These are phyloP conservation scores for Amphiduros pacificus DNA, from an alignment of 2,888 invertebrate genomes.

Conservation along the genomic window DNA sequence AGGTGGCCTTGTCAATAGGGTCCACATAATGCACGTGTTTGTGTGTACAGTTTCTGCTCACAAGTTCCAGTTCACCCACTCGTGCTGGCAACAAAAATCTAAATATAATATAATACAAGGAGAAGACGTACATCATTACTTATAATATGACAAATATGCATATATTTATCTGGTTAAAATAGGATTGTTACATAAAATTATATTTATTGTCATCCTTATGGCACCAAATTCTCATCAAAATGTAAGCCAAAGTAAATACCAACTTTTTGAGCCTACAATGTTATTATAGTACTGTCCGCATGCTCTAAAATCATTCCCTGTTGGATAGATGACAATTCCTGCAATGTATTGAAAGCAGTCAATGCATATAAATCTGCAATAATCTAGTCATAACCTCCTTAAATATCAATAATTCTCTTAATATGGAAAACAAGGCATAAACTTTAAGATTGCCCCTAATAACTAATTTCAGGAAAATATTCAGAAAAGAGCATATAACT, in stretches of 20 bases:
- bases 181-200: neutral
- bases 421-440: no score
- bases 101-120: neutral
- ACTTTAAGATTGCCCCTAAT: no score
- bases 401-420: no score
- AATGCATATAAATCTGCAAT: neutral
- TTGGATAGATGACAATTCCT: neutral
- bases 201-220: neutral
- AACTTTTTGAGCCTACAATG: constrained; percentile 9
- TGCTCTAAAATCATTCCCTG: neutral
- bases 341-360: neutral
- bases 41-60: neutral
- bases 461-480: no score
- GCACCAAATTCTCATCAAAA: neutral
- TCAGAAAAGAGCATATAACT: no score
- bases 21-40: neutral
- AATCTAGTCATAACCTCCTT: no score
- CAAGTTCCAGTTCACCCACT: neutral
- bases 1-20: constrained; percentile 7
- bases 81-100: neutral
- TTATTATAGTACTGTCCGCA: constrained; percentile 5
- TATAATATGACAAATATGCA: neutral
- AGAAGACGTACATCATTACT: neutral
- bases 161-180: neutral
- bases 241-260: neutral